Evolutionary conservation across 92 coral and sea anemone species (phyloP).

Genomic region (Micromussa lordhowensis): DNA sequence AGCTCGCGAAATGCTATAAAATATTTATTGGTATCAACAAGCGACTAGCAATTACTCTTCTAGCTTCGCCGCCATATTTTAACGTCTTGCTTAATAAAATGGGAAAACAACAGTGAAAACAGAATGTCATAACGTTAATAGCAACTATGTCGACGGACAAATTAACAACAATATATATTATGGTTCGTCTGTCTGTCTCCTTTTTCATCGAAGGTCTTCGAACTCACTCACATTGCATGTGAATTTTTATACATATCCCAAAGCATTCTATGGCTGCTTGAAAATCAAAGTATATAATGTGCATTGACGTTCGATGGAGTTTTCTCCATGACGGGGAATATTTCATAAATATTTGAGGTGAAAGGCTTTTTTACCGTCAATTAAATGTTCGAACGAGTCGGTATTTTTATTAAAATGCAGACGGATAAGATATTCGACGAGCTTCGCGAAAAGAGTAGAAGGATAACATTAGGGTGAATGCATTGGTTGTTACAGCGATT

Average conservation of each 20-base stretch:
- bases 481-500: background rate
- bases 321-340: background rate
- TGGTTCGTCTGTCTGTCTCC: background rate
- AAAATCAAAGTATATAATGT: constrained; percentile 2
- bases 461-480: background rate
- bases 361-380: background rate
- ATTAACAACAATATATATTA: background rate
- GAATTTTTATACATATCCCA: background rate
- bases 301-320: background rate
- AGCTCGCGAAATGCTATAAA: background rate
- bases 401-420: background rate
- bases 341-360: background rate
- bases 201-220: background rate
- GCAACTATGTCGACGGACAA: background rate
- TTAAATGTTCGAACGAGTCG: background rate
- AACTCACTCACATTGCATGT: background rate
- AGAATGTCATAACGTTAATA: background rate
- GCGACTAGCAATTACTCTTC: constrained; percentile 20
- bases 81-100: background rate
- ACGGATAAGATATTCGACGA: background rate
- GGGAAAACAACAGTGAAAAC: background rate
- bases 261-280: background rate
- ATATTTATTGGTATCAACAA: constrained; percentile 14
- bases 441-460: background rate
- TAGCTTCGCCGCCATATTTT: background rate